Evolutionary conservation across 92 coral and sea anemone species (phyloP), one percentile per base, ranked within the genome.

Genomic region (Metridium senile): DNA sequence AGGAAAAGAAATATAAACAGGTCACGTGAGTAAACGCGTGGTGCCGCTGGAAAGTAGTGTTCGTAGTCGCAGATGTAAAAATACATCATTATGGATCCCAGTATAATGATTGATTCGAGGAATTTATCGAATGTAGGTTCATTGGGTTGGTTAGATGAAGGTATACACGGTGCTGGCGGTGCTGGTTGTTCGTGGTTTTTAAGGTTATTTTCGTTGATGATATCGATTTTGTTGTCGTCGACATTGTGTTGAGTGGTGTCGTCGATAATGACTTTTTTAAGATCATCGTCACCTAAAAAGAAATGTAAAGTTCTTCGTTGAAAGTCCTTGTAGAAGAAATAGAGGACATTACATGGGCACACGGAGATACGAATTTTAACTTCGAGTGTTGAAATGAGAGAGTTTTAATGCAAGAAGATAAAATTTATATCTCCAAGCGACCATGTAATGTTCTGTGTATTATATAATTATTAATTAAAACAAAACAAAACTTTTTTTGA

Each of bases 1-100:
- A 91, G 72, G 73, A 74, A 72, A 30, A 91, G 82, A 66, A 91
- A 88, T 28, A 79, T 63, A 73, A 91, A 88, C 33, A 91, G 58
- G 79, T 91, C 97, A 61, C 97, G 97, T 63, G 97, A 91, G 53
- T 91, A 91, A n/a, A 72, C 85, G 72, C 97, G 93, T 27, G 87
- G 89, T 10, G 83, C 87, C 64, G 88, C 97, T 68, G 91, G 88
- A 76, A 91, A 88, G 86, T 82, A 80, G 72, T 91, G 97, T 13
- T 78, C 86, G 80, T 91, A 81, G 86, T 91, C 97, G 83, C 97
- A 91, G 43, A 88, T 32, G 78, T 85, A 74, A 68, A 81, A 91
- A 19, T 77, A 82, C 64, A 78, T 70, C 97, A 91, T 85, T 11
- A 91, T 88, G 39, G 74, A 16, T 0, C 97, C 97, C 33, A 91